Conservation (phyloP, 2,113 vertebrate genomes). For the Benitochromis conjunctus region DNA sequence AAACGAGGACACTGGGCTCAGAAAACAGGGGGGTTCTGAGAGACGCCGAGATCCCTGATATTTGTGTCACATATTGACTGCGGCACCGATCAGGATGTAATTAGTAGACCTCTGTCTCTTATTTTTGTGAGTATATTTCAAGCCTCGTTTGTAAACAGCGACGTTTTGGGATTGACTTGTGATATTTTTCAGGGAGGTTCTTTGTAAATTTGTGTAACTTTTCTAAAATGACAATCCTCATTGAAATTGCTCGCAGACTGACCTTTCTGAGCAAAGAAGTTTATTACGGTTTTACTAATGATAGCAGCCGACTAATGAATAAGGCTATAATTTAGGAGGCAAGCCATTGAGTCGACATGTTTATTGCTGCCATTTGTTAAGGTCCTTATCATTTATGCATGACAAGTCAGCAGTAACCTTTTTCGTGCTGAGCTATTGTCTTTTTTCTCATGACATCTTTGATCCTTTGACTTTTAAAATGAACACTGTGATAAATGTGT, state of each 20-base stretch:
- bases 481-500: constrained; percentile 72
- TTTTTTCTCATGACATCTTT: constrained; percentile 27
- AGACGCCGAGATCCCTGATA: not conserved
- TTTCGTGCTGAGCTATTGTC: constrained; percentile 46
- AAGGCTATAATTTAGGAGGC: constrained; percentile 69
- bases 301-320: constrained; percentile 54
- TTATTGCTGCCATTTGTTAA: constrained; percentile 64
- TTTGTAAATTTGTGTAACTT: constrained; percentile 68
- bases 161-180: constrained; percentile 34
- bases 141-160: constrained; percentile 29
- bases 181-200: constrained; percentile 50
- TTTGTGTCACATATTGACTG: constrained; percentile 11
- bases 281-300: constrained; percentile 58
- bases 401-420: constrained; percentile 59
- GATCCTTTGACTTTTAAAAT: constrained; percentile 35
- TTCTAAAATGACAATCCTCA: constrained; percentile 47
- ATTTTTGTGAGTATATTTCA: constrained; percentile 32
- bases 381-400: constrained; percentile 62
- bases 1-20: not conserved
- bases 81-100: constrained; percentile 23
- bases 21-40: not conserved
- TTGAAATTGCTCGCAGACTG: constrained; percentile 24
- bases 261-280: constrained; percentile 45
- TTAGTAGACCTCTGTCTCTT: constrained; percentile 1
- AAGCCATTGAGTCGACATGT: constrained; percentile 68